Evolutionary conservation across 2,797 vertebrate genomes (phyloP).

Genomic region (Ctenopoma kingsleyae): DNA sequence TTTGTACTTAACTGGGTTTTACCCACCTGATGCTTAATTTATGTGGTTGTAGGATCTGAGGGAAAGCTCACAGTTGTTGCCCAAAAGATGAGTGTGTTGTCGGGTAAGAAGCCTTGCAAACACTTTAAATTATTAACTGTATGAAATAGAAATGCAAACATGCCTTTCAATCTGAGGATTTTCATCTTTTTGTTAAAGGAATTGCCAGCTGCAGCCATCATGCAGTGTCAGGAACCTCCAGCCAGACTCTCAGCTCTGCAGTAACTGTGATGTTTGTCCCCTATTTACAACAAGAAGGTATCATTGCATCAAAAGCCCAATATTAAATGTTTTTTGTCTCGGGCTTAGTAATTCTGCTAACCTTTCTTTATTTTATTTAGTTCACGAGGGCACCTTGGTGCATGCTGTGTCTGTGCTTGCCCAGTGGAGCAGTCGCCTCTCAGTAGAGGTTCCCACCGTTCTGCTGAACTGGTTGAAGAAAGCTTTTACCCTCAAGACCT

Average conservation of each 20-base stretch:
- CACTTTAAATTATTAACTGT: not conserved
- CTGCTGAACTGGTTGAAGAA: slow-evolving; percentile 95
- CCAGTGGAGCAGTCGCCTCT: slow-evolving; percentile 92
- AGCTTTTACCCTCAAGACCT: slow-evolving; percentile 95
- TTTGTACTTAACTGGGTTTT: not conserved
- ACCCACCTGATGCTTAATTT: not conserved
- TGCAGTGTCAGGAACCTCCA: slow-evolving; percentile 91
- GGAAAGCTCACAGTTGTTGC: slow-evolving; percentile 94
- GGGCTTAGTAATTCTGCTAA: not conserved
- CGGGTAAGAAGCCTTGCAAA: slow-evolving; percentile 84
- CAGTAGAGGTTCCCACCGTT: slow-evolving; percentile 89
- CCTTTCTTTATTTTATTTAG: slow-evolving; percentile 68
- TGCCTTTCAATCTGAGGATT: not conserved
- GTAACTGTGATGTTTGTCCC: slow-evolving; percentile 94
- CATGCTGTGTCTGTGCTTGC: slow-evolving; percentile 93
- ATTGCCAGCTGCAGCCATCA: slow-evolving; percentile 95
- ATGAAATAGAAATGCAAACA: not conserved
- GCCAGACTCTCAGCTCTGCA: slow-evolving; percentile 89
- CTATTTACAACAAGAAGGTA: slow-evolving; percentile 98
- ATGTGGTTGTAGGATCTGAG: slow-evolving; percentile 89
- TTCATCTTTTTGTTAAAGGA: slow-evolving; percentile 78
- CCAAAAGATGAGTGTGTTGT: slow-evolving; percentile 96
- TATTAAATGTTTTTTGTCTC: not conserved
- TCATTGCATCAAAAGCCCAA: not conserved
- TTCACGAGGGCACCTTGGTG: slow-evolving; percentile 94